Conservation (phyloP, 1,140 invertebrate species). For the Brevipalpus yothersi region DNA sequence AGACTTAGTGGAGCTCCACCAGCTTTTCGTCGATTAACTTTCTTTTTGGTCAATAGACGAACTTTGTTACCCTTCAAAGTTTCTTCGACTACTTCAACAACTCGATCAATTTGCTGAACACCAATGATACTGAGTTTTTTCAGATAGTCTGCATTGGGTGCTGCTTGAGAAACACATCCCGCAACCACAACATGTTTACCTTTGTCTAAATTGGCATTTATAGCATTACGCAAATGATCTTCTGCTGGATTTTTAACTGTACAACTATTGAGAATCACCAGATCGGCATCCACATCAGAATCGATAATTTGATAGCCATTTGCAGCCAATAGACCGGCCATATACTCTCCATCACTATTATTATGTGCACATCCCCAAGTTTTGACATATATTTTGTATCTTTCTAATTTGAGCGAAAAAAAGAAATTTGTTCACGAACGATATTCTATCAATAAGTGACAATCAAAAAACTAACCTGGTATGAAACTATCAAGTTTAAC, state of each 20-base stretch:
- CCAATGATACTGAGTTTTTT: conserved; percentile 73
- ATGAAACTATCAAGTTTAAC: background rate
- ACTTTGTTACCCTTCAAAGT: conserved; percentile 77
- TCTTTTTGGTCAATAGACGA: conserved; percentile 46
- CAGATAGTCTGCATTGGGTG: conserved; percentile 28
- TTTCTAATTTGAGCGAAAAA: background rate
- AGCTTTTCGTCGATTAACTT: conserved; percentile 44
- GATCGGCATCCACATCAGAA: conserved; percentile 51
- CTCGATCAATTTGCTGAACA: conserved; percentile 88
- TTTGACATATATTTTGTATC: conserved; percentile 38
- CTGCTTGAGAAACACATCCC: conserved; percentile 74
- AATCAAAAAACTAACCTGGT: background rate
- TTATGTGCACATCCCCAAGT: conserved; percentile 97
- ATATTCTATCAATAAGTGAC: background rate
- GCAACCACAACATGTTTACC: conserved; percentile 74
- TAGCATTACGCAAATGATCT: conserved; percentile 84
- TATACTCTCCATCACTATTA: conserved; percentile 77
- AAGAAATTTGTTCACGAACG: background rate
- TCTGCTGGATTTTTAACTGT: conserved; percentile 93
- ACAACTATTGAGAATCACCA: conserved; percentile 91
- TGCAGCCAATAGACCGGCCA: conserved; percentile 70
- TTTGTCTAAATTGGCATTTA: conserved; percentile 41
- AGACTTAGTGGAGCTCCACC: conserved; percentile 62
- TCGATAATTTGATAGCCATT: conserved; percentile 67
- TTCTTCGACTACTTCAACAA: conserved; percentile 97